Base-by-base conservation (phyloP, 1,140 invertebrate genomes). In the Leptinotarsa defecta region DNA sequence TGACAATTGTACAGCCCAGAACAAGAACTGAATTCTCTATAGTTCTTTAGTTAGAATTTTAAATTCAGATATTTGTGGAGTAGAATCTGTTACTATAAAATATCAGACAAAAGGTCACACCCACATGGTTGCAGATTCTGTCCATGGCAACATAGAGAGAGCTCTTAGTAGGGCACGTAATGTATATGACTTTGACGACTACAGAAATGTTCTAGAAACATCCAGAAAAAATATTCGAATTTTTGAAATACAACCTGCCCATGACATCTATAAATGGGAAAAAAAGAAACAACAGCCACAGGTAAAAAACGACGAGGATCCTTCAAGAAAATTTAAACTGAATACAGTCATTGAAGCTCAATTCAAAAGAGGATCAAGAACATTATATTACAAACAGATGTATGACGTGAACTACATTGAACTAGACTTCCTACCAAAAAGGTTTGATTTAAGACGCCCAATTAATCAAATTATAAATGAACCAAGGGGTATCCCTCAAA, bases 1-100 rank as follows among this genome's bases (percentile, higher is more conserved):
- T 6, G 68, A 69, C 43, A 69, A 69, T 69, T 69, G 68, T 69
- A 69, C 49, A 64, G 34, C 3, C 13, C 71, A 64, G 62, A 73
- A 73, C 27, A 73, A 73, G 43, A 64, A 73, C 34, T 73, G 61
- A 62, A 48, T 73, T 13, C 48, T 73, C 17, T 73, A 34, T 48
- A 73, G 57, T 19, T 48, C 24, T 19, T 34, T 73, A 34, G 62
- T 73, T 8, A 34, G 62, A 11, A 17, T 43, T 19, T 62, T 73
- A 2, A 73, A 73, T 48, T 24, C 24, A 62, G n/a, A 24, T 34
- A 73, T 27, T n/a, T 27, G 27, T 27, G 71, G 62, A 64, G 15
- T 24, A 27, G 24, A 48, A n/a, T 24, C 43, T 19, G 15, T 64
- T n/a, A 65, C 68, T 48, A 48, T 69, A 5, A 15, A 43, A 48